phyloP scores from a whole-genome alignment of 2,113 vertebrate species.

The Otis tarda region DNA sequence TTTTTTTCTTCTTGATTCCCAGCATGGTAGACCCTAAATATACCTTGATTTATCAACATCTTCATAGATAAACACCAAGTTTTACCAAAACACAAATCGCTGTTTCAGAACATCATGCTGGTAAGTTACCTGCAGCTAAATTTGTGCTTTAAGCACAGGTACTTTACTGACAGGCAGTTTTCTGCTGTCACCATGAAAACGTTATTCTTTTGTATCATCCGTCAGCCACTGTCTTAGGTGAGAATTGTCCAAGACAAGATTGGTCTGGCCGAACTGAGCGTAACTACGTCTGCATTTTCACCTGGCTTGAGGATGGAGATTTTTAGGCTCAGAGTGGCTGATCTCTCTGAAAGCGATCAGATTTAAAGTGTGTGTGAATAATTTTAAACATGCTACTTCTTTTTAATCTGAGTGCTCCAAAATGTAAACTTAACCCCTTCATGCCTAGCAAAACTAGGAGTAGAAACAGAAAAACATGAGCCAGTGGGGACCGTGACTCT shows the following conservation, averaged over 20 bases:
- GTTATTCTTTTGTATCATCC: background rate
- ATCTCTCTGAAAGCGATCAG: background rate
- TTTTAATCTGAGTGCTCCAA: background rate
- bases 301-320: background rate
- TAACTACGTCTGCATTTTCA: background rate
- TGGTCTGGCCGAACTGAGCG: background rate
- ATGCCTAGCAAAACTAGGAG: background rate
- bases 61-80: background rate
- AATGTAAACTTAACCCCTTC: background rate
- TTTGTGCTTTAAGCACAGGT: background rate
- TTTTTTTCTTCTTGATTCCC: background rate
- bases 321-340: background rate
- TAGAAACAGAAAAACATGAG: background rate
- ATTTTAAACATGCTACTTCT: background rate
- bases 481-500: background rate
- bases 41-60: background rate
- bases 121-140: background rate
- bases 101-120: background rate
- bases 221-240: background rate
- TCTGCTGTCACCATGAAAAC: background rate
- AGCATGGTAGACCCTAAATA: background rate
- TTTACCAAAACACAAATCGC: background rate
- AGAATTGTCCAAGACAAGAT: background rate
- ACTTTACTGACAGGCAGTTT: background rate
- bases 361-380: background rate